Percentiles rank a stretch among this genome's conserved stretches.
Evolutionary conservation across 2,888 invertebrate species (phyloP).

Genomic region (Pristionchus japonicus): DNA sequence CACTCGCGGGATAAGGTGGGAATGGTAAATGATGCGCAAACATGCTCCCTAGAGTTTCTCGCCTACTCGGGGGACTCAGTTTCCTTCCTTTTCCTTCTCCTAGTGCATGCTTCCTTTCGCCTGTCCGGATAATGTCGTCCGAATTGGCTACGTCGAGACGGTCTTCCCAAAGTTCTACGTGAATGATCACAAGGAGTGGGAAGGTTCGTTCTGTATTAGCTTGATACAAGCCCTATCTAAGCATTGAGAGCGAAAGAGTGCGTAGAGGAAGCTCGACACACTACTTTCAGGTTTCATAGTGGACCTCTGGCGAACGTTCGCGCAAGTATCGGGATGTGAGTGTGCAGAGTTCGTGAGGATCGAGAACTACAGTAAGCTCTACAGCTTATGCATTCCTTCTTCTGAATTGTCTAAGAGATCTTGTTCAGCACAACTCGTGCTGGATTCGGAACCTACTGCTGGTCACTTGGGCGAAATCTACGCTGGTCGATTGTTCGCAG

Average conservation of each 20-base stretch:
- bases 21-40: not conserved
- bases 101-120: not conserved
- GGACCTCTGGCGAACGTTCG: not conserved
- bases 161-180: not conserved
- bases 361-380: not conserved
- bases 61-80: not conserved
- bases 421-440: not conserved
- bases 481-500: not conserved
- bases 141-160: not conserved
- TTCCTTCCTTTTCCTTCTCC: not conserved
- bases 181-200: not conserved
- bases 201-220: not conserved
- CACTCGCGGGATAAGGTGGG: not conserved
- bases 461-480: not conserved
- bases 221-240: not conserved
- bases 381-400: no score
- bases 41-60: not conserved
- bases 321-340: not conserved
- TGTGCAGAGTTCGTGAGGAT: not conserved
- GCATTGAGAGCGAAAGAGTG: no score
- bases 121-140: not conserved
- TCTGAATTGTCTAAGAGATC: not conserved
- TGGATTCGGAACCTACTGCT: not conserved
- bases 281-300: not conserved
- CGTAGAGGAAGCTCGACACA: no score